phyloP scores from a whole-genome alignment of 2,113 vertebrate species.

The Nothocercus nigrocapillus region DNA sequence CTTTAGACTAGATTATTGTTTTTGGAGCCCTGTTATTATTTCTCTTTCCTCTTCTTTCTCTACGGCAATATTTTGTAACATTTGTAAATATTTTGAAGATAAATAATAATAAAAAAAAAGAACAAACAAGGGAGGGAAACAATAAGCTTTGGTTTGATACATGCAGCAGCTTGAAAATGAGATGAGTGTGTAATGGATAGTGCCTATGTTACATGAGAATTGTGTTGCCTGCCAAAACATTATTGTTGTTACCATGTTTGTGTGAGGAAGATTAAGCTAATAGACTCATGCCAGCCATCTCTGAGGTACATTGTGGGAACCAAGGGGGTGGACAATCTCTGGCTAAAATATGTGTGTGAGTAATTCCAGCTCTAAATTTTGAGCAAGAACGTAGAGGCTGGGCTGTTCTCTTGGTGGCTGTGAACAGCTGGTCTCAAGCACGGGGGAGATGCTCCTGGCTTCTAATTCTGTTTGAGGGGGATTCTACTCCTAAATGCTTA shows the following conservation, averaged over 20 bases:
- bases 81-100: background rate
- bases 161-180: conserved; percentile 44
- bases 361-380: conserved; percentile 51
- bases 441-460: background rate
- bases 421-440: background rate
- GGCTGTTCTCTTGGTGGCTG: background rate
- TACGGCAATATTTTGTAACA: background rate
- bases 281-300: background rate
- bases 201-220: conserved; percentile 3
- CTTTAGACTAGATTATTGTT: background rate
- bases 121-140: background rate
- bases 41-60: background rate
- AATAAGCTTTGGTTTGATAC: background rate
- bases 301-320: conserved; percentile 48
- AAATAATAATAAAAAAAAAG: no score
- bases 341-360: conserved; percentile 30
- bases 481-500: background rate
- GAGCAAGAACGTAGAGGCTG: background rate
- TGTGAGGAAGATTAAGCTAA: conserved; percentile 20
- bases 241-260: background rate
- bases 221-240: conserved; percentile 27
- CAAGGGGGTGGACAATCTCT: conserved; percentile 54
- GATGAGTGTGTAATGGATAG: conserved; percentile 6
- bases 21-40: background rate
- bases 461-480: background rate